Evolutionary conservation across 64 coral and sea anemone species (phyloP), one percentile per base, ranked within the genome.

Genomic region (Cladopsammia gracilis): DNA sequence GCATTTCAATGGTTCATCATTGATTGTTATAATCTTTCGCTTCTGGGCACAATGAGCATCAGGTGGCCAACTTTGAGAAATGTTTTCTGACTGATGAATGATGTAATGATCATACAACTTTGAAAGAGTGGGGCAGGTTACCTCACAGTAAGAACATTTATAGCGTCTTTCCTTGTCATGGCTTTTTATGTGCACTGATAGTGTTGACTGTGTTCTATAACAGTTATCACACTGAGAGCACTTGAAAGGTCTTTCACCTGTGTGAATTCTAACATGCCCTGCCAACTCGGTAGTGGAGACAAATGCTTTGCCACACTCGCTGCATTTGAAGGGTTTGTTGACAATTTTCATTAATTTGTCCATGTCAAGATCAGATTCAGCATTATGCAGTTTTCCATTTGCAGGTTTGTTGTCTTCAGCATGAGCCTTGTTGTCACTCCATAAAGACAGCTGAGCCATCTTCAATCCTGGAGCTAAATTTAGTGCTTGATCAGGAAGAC

Each of bases 281-380:
- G 80, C 80, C 45, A 84, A 34, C n/a, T 84, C 80, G 16, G 60
- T 84, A 20, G 80, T 84, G 16, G 80, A 84, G 43, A 84, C 80
- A 84, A 84, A 84, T 1, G 80, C 80, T 68, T 67, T 84, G 16
- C 80, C 61, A 20, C 80, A 84, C 62, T 84, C 60, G 47, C 80
- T 84, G 46, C 80, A 84, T 22, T 84, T 84, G 80, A 84, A 84
- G 11, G 80, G 80, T 84, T 84, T 84, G 62, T 47, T 84, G 14
- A 84, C 62, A 84, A 84, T 67, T 51, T 84, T 84, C 80, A 84
- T 84, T 46, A 84, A 24, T n/a, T 84, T 84, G 4, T 84, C 58
- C 43, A 84, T 84, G 62, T 84, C 80, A 48, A 84, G 80, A 51
- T 84, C 60, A n/a, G 80, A 20, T 14, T 84, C 80, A 19, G 6